Percentiles rank a stretch among this genome's conserved stretches.
Conservation (phyloP, 2,888 invertebrate species). For the Hyles lineata region DNA sequence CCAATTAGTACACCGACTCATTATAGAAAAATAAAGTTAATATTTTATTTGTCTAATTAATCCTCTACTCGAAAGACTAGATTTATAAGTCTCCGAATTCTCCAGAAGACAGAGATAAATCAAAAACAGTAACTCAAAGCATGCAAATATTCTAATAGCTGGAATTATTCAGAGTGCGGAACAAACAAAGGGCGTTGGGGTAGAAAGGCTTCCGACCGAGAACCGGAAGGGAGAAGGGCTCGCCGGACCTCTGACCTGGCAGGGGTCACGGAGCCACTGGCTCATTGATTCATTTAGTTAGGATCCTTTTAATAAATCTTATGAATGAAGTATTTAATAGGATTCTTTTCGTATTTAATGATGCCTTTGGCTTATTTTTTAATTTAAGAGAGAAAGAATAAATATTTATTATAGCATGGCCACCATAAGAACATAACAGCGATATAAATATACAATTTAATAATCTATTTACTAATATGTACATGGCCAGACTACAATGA, state of each 20-base stretch:
- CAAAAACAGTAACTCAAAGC: background rate
- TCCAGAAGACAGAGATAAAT: background rate
- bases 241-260: background rate
- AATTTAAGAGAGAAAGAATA: too few relatives aligned
- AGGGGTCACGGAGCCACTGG: background rate
- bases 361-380: too few relatives aligned
- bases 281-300: background rate
- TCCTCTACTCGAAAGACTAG: background rate
- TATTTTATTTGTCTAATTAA: background rate
- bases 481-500: too few relatives aligned
- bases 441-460: too few relatives aligned
- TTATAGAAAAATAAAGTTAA: too few relatives aligned
- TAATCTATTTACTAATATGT: too few relatives aligned
- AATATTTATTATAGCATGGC: too few relatives aligned
- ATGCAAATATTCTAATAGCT: background rate
- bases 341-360: too few relatives aligned
- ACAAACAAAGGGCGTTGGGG: background rate
- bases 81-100: background rate
- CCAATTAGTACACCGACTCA: too few relatives aligned
- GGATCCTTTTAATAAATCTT: too few relatives aligned
- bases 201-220: background rate
- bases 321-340: too few relatives aligned
- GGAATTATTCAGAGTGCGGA: background rate
- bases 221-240: background rate
- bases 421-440: too few relatives aligned